A percentile compares a stretch with the other conserved stretches of the same genome.
Conservation (phyloP, 1,140 invertebrate species). For the Pteromalus puparum region DNA sequence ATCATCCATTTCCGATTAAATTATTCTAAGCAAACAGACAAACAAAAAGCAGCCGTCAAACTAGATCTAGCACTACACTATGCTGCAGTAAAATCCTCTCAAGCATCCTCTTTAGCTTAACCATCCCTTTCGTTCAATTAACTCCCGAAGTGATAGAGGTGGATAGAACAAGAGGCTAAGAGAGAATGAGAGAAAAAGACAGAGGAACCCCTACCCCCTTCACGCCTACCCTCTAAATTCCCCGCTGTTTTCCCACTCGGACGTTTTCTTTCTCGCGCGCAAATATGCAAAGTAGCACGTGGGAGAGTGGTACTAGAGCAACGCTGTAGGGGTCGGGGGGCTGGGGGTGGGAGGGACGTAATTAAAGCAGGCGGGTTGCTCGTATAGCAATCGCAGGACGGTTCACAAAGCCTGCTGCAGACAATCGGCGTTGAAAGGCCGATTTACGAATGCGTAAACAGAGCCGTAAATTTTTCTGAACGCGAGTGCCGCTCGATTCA, state of each 20-base stretch:
- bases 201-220: not conserved
- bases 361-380: conserved; percentile 36
- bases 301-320: not conserved
- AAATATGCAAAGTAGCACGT: conserved; percentile 42
- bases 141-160: not conserved
- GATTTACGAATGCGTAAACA: conserved; percentile 60
- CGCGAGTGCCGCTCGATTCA: conserved; percentile 12
- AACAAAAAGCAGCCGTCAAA: not conserved
- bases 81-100: not conserved
- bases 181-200: too few relatives aligned
- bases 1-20: not conserved
- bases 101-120: conserved; percentile 15
- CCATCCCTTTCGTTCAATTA: conserved; percentile 16
- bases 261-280: conserved; percentile 18
- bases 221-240: conserved; percentile 2
- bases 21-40: not conserved
- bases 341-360: not conserved
- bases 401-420: not conserved
- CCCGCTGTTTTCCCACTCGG: conserved; percentile 27
- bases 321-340: not conserved
- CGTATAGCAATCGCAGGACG: not conserved
- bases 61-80: not conserved
- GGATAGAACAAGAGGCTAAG: not conserved
- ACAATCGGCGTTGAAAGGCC: conserved; percentile 33
- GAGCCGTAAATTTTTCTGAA: conserved; percentile 64